These are phyloP conservation scores for Caenorhabditis remanei DNA, from an alignment of 1,140 invertebrate genomes.

Conservation along the genomic window DNA sequence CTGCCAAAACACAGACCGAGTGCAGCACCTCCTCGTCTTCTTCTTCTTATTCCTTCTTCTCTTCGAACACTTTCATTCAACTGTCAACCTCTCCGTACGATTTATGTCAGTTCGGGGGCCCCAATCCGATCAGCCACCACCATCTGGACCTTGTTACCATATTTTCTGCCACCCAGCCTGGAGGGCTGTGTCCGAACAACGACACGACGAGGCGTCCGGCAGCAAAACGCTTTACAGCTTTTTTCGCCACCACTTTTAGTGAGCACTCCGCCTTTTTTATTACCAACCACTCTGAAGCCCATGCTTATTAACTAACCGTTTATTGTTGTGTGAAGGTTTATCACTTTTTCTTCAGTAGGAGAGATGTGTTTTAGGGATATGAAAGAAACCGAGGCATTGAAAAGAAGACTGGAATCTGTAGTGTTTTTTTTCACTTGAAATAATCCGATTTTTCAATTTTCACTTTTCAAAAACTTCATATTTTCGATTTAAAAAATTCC, in stretches of 20 bases:
- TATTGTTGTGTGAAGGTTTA: background rate
- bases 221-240: constrained; percentile 46
- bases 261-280: constrained; percentile 46
- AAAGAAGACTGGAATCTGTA: background rate
- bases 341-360: background rate
- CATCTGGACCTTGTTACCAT: constrained; percentile 55
- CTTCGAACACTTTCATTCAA: constrained; percentile 51
- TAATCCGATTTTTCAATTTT: too few species aligned
- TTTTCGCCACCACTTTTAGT: constrained; percentile 38
- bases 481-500: too few species aligned
- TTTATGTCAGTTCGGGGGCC: constrained; percentile 51
- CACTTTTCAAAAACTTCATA: too few species aligned
- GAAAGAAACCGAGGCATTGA: background rate
- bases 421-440: background rate
- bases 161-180: constrained; percentile 51
- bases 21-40: background rate
- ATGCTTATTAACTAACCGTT: constrained; percentile 49
- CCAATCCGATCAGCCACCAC: constrained; percentile 29
- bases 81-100: constrained; percentile 53
- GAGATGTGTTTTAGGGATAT: background rate
- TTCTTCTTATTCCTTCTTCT: background rate
- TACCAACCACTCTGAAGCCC: background rate
- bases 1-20: constrained; percentile 10
- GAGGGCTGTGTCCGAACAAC: background rate
- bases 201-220: background rate